A percentile compares a stretch with the other conserved stretches of the same genome.
Evolutionary conservation across 2,113 vertebrate genomes (phyloP).

Genomic region (Sciurus niger): DNA sequence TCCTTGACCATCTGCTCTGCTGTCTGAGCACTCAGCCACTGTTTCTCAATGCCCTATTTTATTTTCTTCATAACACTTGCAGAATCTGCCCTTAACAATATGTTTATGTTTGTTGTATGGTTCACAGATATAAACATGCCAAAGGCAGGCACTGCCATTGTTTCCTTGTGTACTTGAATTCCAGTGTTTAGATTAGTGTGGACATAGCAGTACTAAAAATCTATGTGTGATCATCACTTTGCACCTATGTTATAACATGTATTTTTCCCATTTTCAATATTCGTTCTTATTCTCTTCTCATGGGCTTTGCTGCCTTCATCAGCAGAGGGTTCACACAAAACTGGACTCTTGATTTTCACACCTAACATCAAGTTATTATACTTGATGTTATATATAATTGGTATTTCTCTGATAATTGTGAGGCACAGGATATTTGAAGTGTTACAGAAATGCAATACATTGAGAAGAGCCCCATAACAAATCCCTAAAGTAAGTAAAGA

Average conservation of each 20-base stretch:
- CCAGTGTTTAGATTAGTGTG: not conserved
- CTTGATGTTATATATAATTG: not conserved
- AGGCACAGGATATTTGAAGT: not conserved
- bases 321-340: not conserved
- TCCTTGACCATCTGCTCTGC: too few species aligned
- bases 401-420: not conserved
- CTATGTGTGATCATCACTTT: not conserved
- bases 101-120: not conserved
- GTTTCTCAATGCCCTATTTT: not conserved
- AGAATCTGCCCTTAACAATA: accelerated
- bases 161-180: not conserved
- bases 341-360: not conserved
- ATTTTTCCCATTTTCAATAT: not conserved
- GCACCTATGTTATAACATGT: not conserved
- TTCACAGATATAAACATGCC: not conserved
- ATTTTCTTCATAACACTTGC: not conserved
- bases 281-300: not conserved
- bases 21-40: not conserved
- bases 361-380: not conserved
- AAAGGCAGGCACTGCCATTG: not conserved
- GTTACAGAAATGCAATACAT: not conserved
- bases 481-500: not conserved
- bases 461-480: not conserved
- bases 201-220: too few species aligned
- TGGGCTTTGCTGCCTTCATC: not conserved